A percentile compares a stretch with the other conserved stretches of the same genome.
phyloP scores from a whole-genome alignment of 1,140 invertebrate species.

The Leptopilina boulardi region DNA sequence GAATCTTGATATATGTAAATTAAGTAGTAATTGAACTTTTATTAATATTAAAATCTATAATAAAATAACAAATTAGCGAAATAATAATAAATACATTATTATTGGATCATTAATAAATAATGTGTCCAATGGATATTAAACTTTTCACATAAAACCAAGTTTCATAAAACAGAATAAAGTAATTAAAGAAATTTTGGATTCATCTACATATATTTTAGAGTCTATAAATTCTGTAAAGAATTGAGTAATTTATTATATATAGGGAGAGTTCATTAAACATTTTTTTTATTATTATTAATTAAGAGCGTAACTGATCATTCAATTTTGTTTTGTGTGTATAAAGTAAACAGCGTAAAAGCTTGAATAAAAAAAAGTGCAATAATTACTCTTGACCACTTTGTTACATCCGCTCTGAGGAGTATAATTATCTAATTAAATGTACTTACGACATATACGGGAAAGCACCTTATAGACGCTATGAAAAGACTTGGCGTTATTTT shows the following conservation, averaged over 20 bases:
- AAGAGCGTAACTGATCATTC: neutral
- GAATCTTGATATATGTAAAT: no score
- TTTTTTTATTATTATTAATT: neutral
- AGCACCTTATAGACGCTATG: conserved; percentile 73
- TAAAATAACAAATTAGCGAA: no score
- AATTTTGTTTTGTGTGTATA: neutral
- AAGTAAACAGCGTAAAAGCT: neutral
- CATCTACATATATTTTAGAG: neutral
- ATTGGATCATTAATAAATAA: no score
- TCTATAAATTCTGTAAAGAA: neutral
- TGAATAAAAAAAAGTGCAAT: neutral
- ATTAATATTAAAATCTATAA: no score
- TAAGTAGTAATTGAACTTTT: no score
- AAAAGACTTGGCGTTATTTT: conserved; percentile 72
- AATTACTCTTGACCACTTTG: conserved; percentile 8
- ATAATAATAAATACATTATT: no score
- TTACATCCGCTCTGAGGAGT: neutral
- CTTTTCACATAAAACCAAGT: no score
- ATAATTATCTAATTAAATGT: conserved; percentile 36
- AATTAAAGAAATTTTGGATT: neutral
- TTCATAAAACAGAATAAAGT: no score
- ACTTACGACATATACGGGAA: conserved; percentile 75
- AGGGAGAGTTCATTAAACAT: conserved; percentile 5
- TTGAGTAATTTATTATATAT: neutral
- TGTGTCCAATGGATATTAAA: no score